Evolutionary conservation across 2,888 invertebrate species (phyloP).

Genomic region (Drosophila falleni): DNA sequence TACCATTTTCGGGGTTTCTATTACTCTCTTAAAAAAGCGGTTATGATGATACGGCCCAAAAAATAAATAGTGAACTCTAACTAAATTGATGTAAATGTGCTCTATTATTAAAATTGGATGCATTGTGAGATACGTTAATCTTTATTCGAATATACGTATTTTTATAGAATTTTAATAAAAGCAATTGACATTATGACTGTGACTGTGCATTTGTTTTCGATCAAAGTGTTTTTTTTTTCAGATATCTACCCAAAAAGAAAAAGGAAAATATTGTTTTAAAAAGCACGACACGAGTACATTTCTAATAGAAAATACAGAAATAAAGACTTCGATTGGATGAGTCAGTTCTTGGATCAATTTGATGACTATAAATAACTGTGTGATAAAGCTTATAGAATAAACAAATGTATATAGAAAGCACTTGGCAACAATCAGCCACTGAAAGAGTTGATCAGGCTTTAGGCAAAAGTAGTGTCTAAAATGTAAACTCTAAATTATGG

Average conservation of each 20-base stretch:
- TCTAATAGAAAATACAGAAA: neutral
- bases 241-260: neutral
- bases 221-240: no score
- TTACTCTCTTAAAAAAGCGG: no score
- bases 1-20: no score
- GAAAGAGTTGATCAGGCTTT: conserved; percentile 17
- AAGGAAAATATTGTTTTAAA: neutral
- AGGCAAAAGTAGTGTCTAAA: conserved; percentile 39
- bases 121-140: no score
- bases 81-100: no score
- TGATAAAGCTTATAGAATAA: neutral
- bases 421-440: conserved; percentile 20
- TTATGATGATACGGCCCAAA: no score
- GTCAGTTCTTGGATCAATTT: neutral
- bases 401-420: conserved; percentile 2
- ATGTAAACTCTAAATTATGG: conserved; percentile 75
- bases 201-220: no score
- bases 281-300: neutral
- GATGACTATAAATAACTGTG: conserved; percentile 2
- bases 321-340: conserved; percentile 1
- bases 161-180: no score
- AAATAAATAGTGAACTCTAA: no score
- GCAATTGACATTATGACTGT: no score
- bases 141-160: no score
- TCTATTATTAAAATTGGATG: no score